Evolutionary conservation across 2,113 vertebrate species (phyloP), one percentile per base, ranked within the genome.

Genomic region (Aptenodytes forsteri): DNA sequence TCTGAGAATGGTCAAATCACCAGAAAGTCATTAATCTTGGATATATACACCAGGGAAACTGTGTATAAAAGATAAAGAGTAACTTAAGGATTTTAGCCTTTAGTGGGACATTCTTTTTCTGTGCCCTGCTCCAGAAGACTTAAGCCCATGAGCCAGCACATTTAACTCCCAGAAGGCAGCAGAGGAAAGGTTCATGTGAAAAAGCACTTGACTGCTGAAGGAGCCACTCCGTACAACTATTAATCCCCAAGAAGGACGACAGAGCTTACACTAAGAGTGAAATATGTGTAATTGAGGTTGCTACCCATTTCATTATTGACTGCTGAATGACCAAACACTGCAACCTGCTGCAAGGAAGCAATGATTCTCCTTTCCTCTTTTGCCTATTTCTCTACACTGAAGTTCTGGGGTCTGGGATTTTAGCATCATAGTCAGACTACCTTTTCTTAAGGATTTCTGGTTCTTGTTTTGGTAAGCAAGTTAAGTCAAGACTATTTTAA

Each of bases 61-160:
- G 96, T 98, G 92, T 98, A 96, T 98, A 98, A 98, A 98, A 98
- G 97, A 97, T 95, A 98, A 98, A 99, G 95, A 98, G 95, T 96
- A 97, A 96, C 95, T 96, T 87, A 95, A 98, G 97, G 97, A 99
- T 98, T 98, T 94, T 79, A 97, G 85, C 95, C 87, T 75, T 94
- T 82, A 86, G 88, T 91, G 69, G 23, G 87, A 91, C 98, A 98
- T 98, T 98, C 96, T 98, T 98, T 96, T 98, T 93, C 96, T 96
- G 92, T 93, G 96, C 92, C 93, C 93, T 97, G 80, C 87, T 98
- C 93, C 72, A 90, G 67, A 94, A 92, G 67, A 70, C 72, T 92
- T 72, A 66, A 92, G 55, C 67, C 59, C 89, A 97, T 97, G 95
- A 93, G 49, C 59, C 79, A 75, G 77, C 76, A 73, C 66, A 87